Evolutionary conservation across 1,140 invertebrate genomes (phyloP).

Genomic region (Drosophila tsacasi): DNA sequence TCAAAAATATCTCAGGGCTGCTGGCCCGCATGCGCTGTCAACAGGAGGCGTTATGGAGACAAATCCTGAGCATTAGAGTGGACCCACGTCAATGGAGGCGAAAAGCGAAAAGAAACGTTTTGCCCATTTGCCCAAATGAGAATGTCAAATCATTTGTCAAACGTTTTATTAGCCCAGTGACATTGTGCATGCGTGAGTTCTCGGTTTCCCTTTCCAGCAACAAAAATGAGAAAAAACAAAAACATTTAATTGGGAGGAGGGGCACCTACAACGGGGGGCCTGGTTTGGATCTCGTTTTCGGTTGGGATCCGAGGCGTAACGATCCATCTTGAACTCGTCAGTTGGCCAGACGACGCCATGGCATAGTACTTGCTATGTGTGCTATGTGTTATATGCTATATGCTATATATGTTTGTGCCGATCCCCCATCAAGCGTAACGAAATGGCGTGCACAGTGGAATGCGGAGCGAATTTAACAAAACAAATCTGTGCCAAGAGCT

Average conservation of each 20-base stretch:
- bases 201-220: neutral
- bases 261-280: conserved; percentile 42
- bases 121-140: conserved; percentile 70
- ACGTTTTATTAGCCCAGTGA: conserved; percentile 67
- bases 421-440: conserved; percentile 58
- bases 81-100: conserved; percentile 38
- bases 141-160: conserved; percentile 81
- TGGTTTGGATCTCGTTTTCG: conserved; percentile 26
- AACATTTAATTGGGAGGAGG: conserved; percentile 22
- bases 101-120: conserved; percentile 37
- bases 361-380: neutral
- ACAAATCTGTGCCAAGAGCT: conserved; percentile 33
- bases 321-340: conserved; percentile 69
- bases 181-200: conserved; percentile 25
- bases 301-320: conserved; percentile 30
- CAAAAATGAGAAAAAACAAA: neutral
- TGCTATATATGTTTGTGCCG: conserved; percentile 11
- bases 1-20: conserved; percentile 4
- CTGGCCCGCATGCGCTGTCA: conserved; percentile 75
- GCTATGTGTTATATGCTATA: conserved; percentile 2
- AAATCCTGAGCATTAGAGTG: conserved; percentile 37
- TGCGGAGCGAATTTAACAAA: conserved; percentile 60
- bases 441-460: conserved; percentile 74
- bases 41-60: conserved; percentile 34
- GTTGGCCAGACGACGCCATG: conserved; percentile 44